Evolutionary conservation across 2,797 vertebrate species (phyloP), one percentile per base, ranked within the genome.

Genomic region (Sebastes alutus): DNA sequence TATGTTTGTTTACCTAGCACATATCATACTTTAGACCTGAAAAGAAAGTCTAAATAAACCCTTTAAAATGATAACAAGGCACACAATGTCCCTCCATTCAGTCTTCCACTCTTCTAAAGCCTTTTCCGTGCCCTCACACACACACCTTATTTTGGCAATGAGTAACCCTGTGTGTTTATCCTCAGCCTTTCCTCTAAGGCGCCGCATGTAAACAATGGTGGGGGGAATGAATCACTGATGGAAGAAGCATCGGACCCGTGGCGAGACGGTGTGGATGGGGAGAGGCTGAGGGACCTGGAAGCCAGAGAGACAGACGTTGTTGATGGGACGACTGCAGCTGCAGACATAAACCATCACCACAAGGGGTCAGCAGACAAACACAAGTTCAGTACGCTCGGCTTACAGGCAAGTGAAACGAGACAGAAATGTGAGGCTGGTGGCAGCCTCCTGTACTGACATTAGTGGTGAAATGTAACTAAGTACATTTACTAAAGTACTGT

Each of bases 291-390:
- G 75, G 87, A 92, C 38, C 1, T 52, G 20, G 90, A 94, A 4
- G 66, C 46, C 69, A 88, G 77, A 69, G 93, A 94, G 42, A 2
- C 70, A 7, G 93, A 92, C 6, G 46, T 6, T 20, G 29, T 38
- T 2, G 77, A 94, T 6, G 87, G 67, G 22, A 18, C 6, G 5
- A 30, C 80, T 10, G n/a, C 76, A 61, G 23, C 73, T 89, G 89
- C 92, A 93, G 93, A 93, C 5, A 72, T 55, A 30, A 52, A 63
- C 33, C 10, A 30, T 29, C 74, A 85, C 88, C 95, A 92, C 83
- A 83, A 46, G 94, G 94, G 88, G 90, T 88, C 93, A 84, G 85
- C 81, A 90, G 92, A 95, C 49, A 95, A 90, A 80, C 58, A 90
- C 35, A 94, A 88, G 84, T 95, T 82, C 87, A 82, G 83, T 18